Percentiles rank a stretch among this genome's conserved stretches.
Conservation (phyloP, 2,888 invertebrate species). For the Plemyria rubiginata region DNA sequence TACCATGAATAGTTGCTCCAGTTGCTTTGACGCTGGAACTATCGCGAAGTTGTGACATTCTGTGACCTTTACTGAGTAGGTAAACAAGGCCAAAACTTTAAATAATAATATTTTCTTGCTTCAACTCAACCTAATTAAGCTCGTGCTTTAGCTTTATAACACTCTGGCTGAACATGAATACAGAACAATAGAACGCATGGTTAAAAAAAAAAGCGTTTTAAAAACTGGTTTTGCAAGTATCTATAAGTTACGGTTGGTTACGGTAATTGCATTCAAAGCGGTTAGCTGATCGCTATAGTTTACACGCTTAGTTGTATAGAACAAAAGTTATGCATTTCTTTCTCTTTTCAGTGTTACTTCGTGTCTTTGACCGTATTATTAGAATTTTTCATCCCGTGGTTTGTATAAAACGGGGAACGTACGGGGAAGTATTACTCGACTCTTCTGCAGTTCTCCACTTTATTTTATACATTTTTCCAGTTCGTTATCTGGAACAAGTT, state of each 20-base stretch:
- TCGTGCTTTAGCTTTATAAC: not conserved
- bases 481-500: not conserved
- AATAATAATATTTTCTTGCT: not conserved
- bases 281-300: too few relatives aligned
- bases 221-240: too few relatives aligned
- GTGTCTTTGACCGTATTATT: not conserved
- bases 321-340: too few relatives aligned
- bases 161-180: too few relatives aligned
- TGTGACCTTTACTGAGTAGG: constrained; percentile 11
- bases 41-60: constrained; percentile 13
- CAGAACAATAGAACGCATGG: too few relatives aligned
- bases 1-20: constrained; percentile 27
- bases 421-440: not conserved
- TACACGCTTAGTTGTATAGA: too few relatives aligned
- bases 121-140: not conserved
- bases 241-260: too few relatives aligned
- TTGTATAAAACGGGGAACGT: not conserved
- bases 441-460: not conserved
- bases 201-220: too few relatives aligned
- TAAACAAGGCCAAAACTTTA: constrained; percentile 8
- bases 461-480: not conserved
- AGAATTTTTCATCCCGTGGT: too few relatives aligned
- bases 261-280: too few relatives aligned
- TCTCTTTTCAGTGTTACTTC: not conserved
- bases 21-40: constrained; percentile 26